Percentiles rank a stretch among this genome's conserved stretches.
Evolutionary conservation across 2,113 vertebrate species (phyloP).

Genomic region (Pseudorhombus dupliciocellatus): DNA sequence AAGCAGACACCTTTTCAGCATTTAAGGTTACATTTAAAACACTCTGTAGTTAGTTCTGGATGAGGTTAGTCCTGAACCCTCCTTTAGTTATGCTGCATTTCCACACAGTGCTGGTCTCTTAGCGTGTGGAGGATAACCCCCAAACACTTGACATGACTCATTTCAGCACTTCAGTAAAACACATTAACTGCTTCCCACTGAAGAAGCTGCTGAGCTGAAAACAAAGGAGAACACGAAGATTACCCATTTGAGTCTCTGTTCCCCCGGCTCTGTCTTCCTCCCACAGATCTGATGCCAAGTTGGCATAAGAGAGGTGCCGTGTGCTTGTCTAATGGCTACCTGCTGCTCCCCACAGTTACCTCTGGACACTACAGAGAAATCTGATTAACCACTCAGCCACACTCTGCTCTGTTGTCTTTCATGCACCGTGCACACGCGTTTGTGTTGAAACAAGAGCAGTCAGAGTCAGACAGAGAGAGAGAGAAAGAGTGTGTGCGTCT

Average conservation of each 20-base stretch:
- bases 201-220: no score
- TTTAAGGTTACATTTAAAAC: no score
- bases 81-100: no score
- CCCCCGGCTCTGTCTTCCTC: neutral
- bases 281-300: slow-evolving; percentile 37
- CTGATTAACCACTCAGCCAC: slow-evolving; percentile 40
- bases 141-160: neutral
- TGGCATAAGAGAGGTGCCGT: slow-evolving; percentile 8
- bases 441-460: neutral
- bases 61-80: no score
- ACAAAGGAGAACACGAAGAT: neutral
- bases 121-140: no score
- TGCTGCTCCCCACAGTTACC: slow-evolving; percentile 40
- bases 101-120: neutral
- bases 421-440: neutral
- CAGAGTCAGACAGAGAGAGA: neutral
- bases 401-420: slow-evolving; percentile 27
- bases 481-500: no score
- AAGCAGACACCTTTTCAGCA: no score
- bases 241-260: neutral
- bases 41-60: no score
- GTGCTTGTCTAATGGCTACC: slow-evolving; percentile 49
- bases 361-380: slow-evolving; percentile 45
- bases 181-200: no score
- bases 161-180: neutral